phyloP scores from a whole-genome alignment of 2,113 vertebrate genomes.

The Falcunculus frontatus region DNA sequence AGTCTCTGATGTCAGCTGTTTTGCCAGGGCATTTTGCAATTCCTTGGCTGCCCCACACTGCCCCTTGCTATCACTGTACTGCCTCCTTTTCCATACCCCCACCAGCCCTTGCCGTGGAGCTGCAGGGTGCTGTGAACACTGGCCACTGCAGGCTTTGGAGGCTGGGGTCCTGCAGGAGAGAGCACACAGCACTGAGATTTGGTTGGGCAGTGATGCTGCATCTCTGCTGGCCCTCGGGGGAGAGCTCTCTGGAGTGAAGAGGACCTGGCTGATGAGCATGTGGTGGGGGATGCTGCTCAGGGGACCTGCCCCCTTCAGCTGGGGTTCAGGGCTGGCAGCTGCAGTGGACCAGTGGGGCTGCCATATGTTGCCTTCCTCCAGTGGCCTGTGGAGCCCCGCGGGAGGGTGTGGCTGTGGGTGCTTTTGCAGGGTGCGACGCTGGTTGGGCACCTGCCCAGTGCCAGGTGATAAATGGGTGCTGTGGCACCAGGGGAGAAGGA shows the following conservation, averaged over 20 bases:
- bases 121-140: background rate
- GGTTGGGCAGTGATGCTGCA: background rate
- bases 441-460: background rate
- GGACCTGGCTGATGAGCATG: background rate
- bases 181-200: background rate
- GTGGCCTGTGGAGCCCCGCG: accelerated
- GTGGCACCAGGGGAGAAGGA: accelerated
- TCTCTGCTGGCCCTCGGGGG: accelerated
- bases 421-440: accelerated
- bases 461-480: background rate
- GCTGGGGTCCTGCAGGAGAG: background rate
- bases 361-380: background rate
- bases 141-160: accelerated
- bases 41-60: background rate
- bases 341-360: background rate
- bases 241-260: background rate
- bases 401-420: background rate
- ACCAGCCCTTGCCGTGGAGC: accelerated
- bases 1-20: background rate
- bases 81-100: background rate
- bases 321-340: background rate
- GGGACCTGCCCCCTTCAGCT: background rate
- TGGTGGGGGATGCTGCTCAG: background rate
- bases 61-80: background rate
- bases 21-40: background rate